Evolutionary conservation across 1,140 invertebrate species (phyloP).

Genomic region (Xylocopa sonorina): DNA sequence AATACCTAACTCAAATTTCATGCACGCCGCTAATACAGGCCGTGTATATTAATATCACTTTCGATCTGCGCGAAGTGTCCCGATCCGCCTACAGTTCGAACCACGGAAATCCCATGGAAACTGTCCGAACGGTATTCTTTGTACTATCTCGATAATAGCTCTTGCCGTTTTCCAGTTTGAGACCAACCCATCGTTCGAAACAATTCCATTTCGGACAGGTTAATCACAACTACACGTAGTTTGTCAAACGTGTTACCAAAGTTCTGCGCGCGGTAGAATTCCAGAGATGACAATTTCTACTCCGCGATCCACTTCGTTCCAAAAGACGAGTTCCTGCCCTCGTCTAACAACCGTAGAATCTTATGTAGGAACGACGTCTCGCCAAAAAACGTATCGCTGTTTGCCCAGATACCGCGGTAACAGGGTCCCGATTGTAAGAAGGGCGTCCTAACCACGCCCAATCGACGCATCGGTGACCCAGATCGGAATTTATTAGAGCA

Average conservation of each 20-base stretch:
- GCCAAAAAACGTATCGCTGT: background rate
- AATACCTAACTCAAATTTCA: constrained; percentile 32
- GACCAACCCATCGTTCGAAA: no score
- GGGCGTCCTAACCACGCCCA: background rate
- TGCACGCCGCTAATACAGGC: background rate
- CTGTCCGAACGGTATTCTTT: background rate
- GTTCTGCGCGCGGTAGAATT: no score
- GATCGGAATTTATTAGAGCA: constrained; percentile 58
- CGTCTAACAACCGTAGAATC: no score
- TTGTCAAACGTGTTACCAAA: no score
- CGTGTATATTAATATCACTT: constrained; percentile 14
- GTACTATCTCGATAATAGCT: no score
- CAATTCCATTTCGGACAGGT: no score
- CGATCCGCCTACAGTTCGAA: constrained; percentile 7
- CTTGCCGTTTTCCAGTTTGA: no score
- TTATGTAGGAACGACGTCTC: no score
- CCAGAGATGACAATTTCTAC: no score
- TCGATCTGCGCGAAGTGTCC: background rate
- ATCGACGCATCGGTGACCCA: constrained; percentile 52
- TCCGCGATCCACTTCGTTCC: no score
- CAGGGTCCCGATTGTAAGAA: background rate
- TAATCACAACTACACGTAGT: no score
- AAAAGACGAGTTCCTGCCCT: no score
- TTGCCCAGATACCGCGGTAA: background rate
- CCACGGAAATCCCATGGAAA: background rate